Evolutionary conservation across 2,888 invertebrate species (phyloP).

Genomic region (Drosophila leonis): DNA sequence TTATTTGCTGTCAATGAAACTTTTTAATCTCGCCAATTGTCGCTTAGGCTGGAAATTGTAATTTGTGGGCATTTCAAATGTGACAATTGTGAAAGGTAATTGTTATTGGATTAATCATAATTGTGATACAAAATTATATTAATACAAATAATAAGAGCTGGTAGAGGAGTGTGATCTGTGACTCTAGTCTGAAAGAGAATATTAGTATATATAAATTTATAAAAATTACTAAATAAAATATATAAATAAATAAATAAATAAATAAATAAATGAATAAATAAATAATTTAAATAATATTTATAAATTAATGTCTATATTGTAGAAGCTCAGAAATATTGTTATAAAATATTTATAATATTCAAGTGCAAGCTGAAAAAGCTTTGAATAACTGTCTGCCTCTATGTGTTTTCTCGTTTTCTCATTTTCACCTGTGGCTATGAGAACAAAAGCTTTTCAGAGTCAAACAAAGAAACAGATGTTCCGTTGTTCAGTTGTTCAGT

Average conservation of each 20-base stretch:
- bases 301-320: too few species aligned
- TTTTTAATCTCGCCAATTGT: neutral
- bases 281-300: too few species aligned
- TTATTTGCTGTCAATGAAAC: conserved; percentile 5
- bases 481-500: neutral
- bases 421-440: neutral
- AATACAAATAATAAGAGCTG: neutral
- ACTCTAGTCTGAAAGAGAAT: too few species aligned
- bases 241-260: too few species aligned
- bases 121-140: neutral
- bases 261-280: too few species aligned
- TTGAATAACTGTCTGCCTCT: neutral
- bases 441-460: neutral
- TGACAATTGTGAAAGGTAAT: neutral
- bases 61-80: neutral
- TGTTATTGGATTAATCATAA: neutral
- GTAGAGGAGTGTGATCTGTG: neutral
- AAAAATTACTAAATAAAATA: too few species aligned
- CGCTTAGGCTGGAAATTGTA: neutral
- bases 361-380: neutral
- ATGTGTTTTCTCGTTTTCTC: neutral
- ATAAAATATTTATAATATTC: neutral
- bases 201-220: too few species aligned
- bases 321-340: too few species aligned
- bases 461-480: neutral